These are phyloP conservation scores for Ophiodon elongatus DNA, from an alignment of 2,113 vertebrate species.

Conservation along the genomic window DNA sequence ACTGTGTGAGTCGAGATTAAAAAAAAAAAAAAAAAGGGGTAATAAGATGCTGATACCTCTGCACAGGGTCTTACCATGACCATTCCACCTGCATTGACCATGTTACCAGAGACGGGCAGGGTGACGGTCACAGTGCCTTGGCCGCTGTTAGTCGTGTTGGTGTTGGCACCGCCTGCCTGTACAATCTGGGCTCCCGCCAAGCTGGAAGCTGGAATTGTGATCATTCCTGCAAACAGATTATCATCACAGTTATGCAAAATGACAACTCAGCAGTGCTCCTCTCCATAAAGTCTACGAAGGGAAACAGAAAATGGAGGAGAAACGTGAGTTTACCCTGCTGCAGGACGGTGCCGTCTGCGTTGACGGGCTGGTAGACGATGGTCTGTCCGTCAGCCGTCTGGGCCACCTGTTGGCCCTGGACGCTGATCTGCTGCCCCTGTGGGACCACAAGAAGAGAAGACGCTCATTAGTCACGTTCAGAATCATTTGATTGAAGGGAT, in stretches of 20 bases:
- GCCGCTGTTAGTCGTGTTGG: slow-evolving; percentile 95
- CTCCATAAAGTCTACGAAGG: background rate
- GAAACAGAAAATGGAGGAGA: background rate
- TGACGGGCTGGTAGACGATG: slow-evolving; percentile 99
- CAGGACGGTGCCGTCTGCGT: slow-evolving; percentile 96
- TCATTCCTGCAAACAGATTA: slow-evolving; percentile 92
- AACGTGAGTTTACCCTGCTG: slow-evolving; percentile 90
- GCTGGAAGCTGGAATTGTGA: slow-evolving; percentile 97
- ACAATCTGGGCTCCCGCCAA: slow-evolving; percentile 98
- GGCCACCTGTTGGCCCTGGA: slow-evolving; percentile 97
- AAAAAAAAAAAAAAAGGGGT: slow-evolving; percentile 33
- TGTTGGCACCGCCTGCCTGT: slow-evolving; percentile 92
- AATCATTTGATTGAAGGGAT: background rate
- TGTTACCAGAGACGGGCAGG: slow-evolving; percentile 95
- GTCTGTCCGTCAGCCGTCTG: slow-evolving; percentile 99
- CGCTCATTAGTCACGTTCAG: background rate
- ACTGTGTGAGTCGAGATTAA: slow-evolving; percentile 21
- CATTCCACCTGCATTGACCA: slow-evolving; percentile 98
- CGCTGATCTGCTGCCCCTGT: slow-evolving; percentile 96
- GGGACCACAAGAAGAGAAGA: background rate
- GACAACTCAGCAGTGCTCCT: background rate
- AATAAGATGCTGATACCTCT: slow-evolving; percentile 76
- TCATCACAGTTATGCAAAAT: slow-evolving; percentile 15
- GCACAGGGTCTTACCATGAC: slow-evolving; percentile 92
- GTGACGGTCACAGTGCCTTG: slow-evolving; percentile 99